Conservation (phyloP, 2,113 vertebrate species). For the Myrmecophaga tridactyla region DNA sequence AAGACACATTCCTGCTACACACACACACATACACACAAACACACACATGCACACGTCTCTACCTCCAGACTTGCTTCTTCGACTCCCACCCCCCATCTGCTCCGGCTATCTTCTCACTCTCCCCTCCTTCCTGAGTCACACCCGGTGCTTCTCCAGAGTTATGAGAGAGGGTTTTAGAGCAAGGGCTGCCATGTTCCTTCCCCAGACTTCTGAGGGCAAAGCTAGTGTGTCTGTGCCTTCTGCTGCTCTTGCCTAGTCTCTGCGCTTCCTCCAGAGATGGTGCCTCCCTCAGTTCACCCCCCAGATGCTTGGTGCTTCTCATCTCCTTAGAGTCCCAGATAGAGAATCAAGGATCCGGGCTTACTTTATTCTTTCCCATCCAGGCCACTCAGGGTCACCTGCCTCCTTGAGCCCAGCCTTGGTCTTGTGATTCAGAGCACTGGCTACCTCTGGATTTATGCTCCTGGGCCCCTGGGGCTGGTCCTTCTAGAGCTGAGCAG, state of each 20-base stretch:
- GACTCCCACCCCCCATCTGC: not conserved
- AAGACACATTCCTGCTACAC: not conserved
- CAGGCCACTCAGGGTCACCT: not conserved
- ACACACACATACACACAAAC: not conserved
- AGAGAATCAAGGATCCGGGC: not conserved
- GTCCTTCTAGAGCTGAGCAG: not conserved
- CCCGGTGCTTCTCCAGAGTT: not conserved
- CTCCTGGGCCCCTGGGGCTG: not conserved
- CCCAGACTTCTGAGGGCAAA: not conserved
- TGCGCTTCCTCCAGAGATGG: not conserved
- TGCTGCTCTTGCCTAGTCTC: not conserved
- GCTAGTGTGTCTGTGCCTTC: not conserved
- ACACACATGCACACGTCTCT: not conserved
- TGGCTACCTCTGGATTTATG: not conserved
- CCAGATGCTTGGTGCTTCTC: not conserved
- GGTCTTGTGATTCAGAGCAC: not conserved
- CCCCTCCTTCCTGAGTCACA: not conserved
- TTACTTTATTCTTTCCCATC: not conserved
- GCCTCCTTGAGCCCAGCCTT: not conserved
- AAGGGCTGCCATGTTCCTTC: not conserved
- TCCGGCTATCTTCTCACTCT: not conserved
- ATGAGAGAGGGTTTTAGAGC: not conserved
- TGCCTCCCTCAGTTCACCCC: not conserved
- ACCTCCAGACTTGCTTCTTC: not conserved
- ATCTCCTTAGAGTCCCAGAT: not conserved